These are phyloP conservation scores for Triplophysa siluroides DNA, from an alignment of 2,113 vertebrate genomes.

Conservation along the genomic window DNA sequence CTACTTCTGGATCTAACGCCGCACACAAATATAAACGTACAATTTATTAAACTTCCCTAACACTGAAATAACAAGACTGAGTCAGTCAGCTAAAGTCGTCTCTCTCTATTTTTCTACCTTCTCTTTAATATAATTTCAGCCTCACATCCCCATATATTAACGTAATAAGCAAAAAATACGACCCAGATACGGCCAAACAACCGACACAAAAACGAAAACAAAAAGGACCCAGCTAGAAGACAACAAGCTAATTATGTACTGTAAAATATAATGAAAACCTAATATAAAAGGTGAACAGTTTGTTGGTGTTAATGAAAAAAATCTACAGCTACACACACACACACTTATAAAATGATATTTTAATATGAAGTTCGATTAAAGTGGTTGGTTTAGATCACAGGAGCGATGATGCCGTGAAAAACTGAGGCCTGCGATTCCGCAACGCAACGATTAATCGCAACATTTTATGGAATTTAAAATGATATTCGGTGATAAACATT, in stretches of 20 bases:
- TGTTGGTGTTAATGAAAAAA: neutral
- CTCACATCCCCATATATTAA: neutral
- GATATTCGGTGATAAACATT: slow-evolving; percentile 10
- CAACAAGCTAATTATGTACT: neutral
- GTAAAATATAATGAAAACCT: neutral
- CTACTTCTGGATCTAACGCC: slow-evolving; percentile 21
- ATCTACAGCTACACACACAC: neutral
- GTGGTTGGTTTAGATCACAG: slow-evolving; percentile 3
- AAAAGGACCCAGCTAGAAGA: neutral
- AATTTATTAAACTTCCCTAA: neutral
- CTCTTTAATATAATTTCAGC: neutral
- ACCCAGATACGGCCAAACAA: slow-evolving; percentile 8
- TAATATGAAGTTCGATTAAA: slow-evolving; percentile 30
- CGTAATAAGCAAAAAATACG: neutral
- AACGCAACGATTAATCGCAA: slow-evolving; percentile 1
- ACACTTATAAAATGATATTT: neutral
- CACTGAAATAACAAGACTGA: neutral
- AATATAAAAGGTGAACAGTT: neutral
- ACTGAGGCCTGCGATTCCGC: slow-evolving; percentile 28
- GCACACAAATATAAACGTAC: neutral
- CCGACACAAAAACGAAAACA: slow-evolving; percentile 31
- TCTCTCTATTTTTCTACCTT: neutral
- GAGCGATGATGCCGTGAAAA: slow-evolving; percentile 6
- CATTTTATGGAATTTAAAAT: neutral
- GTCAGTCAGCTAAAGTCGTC: neutral